These are phyloP conservation scores for Rhabdornis inornatus DNA, from an alignment of 2,113 vertebrate genomes.

Conservation along the genomic window DNA sequence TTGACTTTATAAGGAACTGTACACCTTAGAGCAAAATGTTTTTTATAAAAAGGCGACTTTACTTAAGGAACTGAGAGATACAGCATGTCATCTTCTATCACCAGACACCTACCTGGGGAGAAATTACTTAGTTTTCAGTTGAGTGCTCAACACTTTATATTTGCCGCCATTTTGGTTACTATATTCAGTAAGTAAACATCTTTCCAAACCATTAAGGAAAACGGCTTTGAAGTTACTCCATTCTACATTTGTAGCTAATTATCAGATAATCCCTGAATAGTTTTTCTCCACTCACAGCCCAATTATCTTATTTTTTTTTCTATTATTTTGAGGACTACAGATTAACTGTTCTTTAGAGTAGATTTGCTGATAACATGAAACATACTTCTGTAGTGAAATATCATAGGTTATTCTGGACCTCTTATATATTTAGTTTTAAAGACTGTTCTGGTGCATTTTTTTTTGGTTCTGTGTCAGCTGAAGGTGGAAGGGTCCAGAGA, in stretches of 20 bases:
- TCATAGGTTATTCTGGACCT: not conserved
- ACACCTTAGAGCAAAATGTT: not conserved
- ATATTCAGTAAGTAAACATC: not conserved
- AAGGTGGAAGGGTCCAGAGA: not conserved
- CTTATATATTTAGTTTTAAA: not conserved
- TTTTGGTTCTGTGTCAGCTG: not conserved
- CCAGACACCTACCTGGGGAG: not conserved
- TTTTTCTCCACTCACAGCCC: not conserved
- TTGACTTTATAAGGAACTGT: not conserved
- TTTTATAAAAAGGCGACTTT: not conserved
- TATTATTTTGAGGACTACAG: not conserved
- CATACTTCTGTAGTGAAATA: not conserved
- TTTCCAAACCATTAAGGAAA: not conserved
- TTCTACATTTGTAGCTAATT: not conserved
- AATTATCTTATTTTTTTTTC: not conserved
- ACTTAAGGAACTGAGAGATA: not conserved
- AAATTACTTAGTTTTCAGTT: not conserved
- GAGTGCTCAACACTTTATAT: not conserved
- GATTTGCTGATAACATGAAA: not conserved
- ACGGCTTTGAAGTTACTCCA: not conserved
- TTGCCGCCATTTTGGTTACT: not conserved
- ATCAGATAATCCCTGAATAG: not conserved
- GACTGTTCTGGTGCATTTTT: not conserved
- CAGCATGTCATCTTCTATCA: not conserved
- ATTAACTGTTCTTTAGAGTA: not conserved